Evolutionary conservation across 35 echinoderm and acorn worm species (phyloP), one percentile per base, ranked within the genome.

Genomic region (Diadema setosum): DNA sequence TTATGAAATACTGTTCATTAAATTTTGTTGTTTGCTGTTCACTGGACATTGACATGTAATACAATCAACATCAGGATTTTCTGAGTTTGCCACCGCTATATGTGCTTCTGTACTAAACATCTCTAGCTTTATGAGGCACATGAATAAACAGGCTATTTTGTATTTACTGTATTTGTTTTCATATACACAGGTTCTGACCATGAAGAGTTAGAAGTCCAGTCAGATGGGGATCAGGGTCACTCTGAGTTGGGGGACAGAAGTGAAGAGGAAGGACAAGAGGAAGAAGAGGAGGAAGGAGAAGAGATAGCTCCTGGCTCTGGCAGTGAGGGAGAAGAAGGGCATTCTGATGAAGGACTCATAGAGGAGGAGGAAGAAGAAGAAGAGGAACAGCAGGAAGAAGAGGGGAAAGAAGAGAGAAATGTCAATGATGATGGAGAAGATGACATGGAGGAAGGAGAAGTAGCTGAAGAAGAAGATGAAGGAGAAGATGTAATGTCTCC

Each of bases 361-460:
- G 69, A 43, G 16, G 58, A 81, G 16, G 76, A 91, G 43, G 46
- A 43, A 23, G 70, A 63, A 46, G 84, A 81, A 31, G 83, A 42
- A n/a, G 59, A 21, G 80, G 83, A 94, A 34, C 65, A 83, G 43
- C 58, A 48, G 63, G 75, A 75, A 67, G 45, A 67, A 12, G 85
- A 90, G 23, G 83, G 45, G 17, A 55, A 30, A 86, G 83, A 94
- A 33, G 80, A 75, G 43, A 76, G 44, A 76, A 75, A 70, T 48
- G 90, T 82, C 25, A 43, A 69, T 26, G 93, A 91, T 16, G 78
- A 59, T 24, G 46, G 81, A 14, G 88, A 90, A 35, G 78, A 87
- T n/a, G 90, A 52, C 16, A 60, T 48, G 0, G 83, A 48, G 35
- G 46, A 75, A 14, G 81, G 80, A 24, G 83, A 80, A 60, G 83